phyloP scores from a whole-genome alignment of 1,140 invertebrate genomes.

The Lepidostoma basale region DNA sequence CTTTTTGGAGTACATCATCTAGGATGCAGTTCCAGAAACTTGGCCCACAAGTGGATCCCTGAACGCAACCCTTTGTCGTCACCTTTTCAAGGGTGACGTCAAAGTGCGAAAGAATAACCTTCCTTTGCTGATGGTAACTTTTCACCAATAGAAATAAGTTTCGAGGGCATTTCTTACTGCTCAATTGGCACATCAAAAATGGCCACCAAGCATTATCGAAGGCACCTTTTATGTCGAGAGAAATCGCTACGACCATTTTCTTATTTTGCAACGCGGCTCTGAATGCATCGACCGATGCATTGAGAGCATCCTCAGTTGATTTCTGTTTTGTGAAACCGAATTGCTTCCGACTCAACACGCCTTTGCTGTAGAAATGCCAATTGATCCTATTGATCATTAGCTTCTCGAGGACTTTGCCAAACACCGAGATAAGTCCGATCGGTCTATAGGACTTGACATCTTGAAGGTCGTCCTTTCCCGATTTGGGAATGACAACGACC shows the following conservation, averaged over 20 bases:
- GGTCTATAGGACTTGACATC: conserved; percentile 1
- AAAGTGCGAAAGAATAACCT: background rate
- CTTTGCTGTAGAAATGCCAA: background rate
- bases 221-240: conserved; percentile 48
- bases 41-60: conserved; percentile 3
- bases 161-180: conserved; percentile 15
- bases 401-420: conserved; percentile 1
- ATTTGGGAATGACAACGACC: conserved; percentile 1
- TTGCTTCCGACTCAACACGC: background rate
- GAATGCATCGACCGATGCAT: background rate
- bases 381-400: background rate
- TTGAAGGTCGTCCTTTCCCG: background rate
- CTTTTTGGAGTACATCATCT: conserved; percentile 8
- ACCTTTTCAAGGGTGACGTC: background rate
- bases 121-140: background rate
- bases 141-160: background rate
- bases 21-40: conserved; percentile 16
- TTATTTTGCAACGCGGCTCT: background rate
- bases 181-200: conserved; percentile 18
- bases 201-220: conserved; percentile 49
- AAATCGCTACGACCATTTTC: background rate
- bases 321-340: background rate
- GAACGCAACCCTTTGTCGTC: background rate
- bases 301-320: too few relatives aligned
- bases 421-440: background rate